Evolutionary conservation across 2,888 invertebrate genomes (phyloP).

Genomic region (Hedya salicella): DNA sequence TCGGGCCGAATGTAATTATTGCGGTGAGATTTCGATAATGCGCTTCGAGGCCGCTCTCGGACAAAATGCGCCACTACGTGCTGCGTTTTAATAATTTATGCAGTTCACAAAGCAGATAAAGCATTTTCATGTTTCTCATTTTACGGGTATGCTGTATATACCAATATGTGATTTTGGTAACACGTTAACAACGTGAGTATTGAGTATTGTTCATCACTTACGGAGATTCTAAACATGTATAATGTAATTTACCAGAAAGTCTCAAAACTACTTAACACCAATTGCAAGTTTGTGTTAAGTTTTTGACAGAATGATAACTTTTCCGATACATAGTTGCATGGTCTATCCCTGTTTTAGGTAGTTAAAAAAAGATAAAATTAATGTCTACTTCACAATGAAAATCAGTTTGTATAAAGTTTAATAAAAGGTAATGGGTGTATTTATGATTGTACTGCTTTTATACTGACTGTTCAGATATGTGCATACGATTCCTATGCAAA

Average conservation of each 20-base stretch:
- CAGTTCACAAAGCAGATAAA: slow-evolving; percentile 70
- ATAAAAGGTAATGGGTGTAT: neutral
- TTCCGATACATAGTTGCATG: too few species aligned
- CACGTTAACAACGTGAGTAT: too few species aligned
- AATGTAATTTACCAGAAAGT: too few species aligned
- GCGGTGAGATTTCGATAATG: slow-evolving; percentile 83
- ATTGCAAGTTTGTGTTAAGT: too few species aligned
- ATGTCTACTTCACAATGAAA: neutral
- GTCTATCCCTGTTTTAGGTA: too few species aligned
- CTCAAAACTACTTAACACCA: too few species aligned
- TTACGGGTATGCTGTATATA: neutral
- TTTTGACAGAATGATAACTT: too few species aligned
- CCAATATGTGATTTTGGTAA: neutral
- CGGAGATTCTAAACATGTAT: too few species aligned
- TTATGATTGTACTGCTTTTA: slow-evolving; percentile 8
- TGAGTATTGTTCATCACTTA: too few species aligned
- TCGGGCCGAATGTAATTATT: slow-evolving; percentile 82
- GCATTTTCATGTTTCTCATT: slow-evolving; percentile 69
- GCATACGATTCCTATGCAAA: slow-evolving; percentile 43
- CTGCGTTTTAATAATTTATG: slow-evolving; percentile 81
- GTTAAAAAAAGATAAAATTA: neutral
- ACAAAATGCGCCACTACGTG: slow-evolving; percentile 76
- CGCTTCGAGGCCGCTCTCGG: slow-evolving; percentile 71
- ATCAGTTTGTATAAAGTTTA: neutral
- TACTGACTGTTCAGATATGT: slow-evolving; percentile 24